A percentile compares a stretch with the other conserved stretches of the same genome.
Conservation (phyloP, 2,113 vertebrate species). For the Dasyornis broadbenti region DNA sequence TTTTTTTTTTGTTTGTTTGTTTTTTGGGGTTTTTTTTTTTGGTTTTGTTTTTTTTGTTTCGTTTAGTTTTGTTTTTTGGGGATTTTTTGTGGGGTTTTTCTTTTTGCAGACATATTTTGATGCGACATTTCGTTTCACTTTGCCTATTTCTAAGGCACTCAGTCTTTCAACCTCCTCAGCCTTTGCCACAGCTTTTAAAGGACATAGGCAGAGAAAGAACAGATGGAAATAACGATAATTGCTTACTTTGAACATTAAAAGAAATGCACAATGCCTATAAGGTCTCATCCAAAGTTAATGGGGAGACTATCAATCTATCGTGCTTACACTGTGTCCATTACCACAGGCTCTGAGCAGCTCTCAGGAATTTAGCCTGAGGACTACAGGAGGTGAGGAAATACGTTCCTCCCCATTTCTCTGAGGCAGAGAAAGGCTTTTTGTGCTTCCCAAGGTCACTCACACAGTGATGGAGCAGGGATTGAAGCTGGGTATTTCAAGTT, state of each 20-base stretch:
- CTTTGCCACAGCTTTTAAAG: not conserved
- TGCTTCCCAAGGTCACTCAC: not conserved
- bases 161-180: not conserved
- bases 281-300: conserved; percentile 22
- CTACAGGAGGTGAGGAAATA: not conserved
- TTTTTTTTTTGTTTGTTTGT: too few relatives aligned
- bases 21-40: not conserved
- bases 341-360: not conserved
- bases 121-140: not conserved
- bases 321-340: not conserved
- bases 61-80: too few relatives aligned
- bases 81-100: too few relatives aligned
- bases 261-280: not conserved
- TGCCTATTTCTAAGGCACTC: not conserved
- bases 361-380: not conserved
- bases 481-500: not conserved
- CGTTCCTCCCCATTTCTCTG: not conserved
- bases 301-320: not conserved
- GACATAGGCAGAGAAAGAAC: not conserved
- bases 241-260: not conserved
- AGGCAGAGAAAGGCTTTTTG: not conserved
- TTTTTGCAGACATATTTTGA: not conserved
- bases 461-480: not conserved
- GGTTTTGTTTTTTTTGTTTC: too few relatives aligned
- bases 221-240: conserved; percentile 38